Percentiles rank a stretch among this genome's conserved stretches.
These are phyloP conservation scores for Heliconius eleuchia DNA, from an alignment of 1,140 invertebrate genomes.

Conservation along the genomic window DNA sequence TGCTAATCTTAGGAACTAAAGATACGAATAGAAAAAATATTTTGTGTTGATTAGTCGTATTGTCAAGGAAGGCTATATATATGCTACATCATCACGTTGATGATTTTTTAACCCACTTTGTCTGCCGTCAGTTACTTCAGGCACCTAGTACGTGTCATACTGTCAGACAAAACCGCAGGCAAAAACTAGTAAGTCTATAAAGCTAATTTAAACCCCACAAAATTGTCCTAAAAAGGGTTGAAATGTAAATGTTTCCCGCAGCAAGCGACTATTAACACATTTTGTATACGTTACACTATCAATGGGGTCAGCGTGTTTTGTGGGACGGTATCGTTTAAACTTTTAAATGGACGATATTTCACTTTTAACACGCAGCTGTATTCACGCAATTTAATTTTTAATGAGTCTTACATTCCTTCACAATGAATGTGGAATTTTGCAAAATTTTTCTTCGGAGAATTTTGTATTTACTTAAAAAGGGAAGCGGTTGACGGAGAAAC, in stretches of 20 bases:
- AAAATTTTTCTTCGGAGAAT: too few relatives aligned
- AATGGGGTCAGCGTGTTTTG: conserved; percentile 11
- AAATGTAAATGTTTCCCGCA: neutral
- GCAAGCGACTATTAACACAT: neutral
- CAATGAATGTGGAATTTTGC: neutral
- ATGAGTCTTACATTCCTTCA: neutral
- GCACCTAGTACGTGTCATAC: too few relatives aligned
- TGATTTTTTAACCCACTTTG: too few relatives aligned
- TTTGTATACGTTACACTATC: conserved; percentile 1
- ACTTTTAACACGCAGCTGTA: neutral
- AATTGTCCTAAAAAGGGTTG: neutral
- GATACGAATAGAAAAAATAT: too few relatives aligned
- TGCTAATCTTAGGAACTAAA: too few relatives aligned
- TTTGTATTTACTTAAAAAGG: too few relatives aligned
- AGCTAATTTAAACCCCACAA: neutral
- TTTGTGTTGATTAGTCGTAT: too few relatives aligned
- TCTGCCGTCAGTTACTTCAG: too few relatives aligned
- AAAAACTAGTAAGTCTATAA: neutral
- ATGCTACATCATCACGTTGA: too few relatives aligned
- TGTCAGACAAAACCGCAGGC: too few relatives aligned
- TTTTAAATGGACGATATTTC: conserved; percentile 4
- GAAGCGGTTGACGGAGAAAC: too few relatives aligned
- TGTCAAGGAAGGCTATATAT: too few relatives aligned
- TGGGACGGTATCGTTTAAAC: conserved; percentile 1
- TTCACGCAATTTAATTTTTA: conserved; percentile 3